phyloP scores from a whole-genome alignment of 2,113 vertebrate genomes.

The Pongo pygmaeus region DNA sequence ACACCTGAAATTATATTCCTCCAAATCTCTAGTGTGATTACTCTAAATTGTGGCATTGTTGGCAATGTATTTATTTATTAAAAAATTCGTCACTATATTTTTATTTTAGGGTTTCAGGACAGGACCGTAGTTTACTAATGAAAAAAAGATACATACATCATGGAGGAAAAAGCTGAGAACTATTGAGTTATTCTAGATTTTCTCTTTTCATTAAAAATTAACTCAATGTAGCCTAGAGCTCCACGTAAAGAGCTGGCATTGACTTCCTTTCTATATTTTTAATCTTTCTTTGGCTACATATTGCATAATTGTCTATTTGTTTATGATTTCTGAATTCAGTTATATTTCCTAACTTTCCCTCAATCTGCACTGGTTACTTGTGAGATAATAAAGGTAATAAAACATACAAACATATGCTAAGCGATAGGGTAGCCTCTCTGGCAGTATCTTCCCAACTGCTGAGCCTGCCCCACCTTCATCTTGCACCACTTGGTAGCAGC shows the following conservation, averaged over 20 bases:
- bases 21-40: not conserved
- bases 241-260: not conserved
- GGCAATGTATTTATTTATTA: not conserved
- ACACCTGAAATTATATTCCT: not conserved
- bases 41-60: not conserved
- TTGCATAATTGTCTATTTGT: not conserved
- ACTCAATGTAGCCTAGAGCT: not conserved
- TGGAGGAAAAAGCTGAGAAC: not conserved
- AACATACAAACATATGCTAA: not conserved
- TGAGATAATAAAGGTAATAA: not conserved
- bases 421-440: accelerated
- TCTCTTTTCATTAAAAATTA: not conserved
- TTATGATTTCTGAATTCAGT: not conserved
- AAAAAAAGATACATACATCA: not conserved
- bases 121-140: not conserved
- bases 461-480: not conserved
- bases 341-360: not conserved
- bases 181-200: not conserved
- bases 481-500: not conserved
- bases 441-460: not conserved
- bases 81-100: not conserved
- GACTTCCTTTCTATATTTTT: not conserved
- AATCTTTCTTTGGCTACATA: not conserved
- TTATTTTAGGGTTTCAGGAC: not conserved
- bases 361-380: not conserved